Conservation (phyloP, 2,888 invertebrate genomes). For the Rhogogaster chlorosoma region DNA sequence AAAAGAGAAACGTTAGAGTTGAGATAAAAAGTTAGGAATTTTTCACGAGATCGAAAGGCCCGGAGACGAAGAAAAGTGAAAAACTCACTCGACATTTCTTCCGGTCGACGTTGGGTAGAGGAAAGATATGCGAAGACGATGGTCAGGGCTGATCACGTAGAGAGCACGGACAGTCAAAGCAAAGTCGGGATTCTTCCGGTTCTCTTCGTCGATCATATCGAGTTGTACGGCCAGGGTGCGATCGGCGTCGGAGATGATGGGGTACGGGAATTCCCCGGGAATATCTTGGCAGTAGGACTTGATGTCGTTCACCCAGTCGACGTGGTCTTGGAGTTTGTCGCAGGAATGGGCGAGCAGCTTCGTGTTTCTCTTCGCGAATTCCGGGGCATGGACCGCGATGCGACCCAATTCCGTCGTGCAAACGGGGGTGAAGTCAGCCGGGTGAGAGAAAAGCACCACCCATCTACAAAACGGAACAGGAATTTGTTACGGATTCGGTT, state of each 20-base stretch:
- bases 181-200: slow-evolving; percentile 83
- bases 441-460: slow-evolving; percentile 94
- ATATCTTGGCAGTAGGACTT: slow-evolving; percentile 86
- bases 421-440: slow-evolving; percentile 93
- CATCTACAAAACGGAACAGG: slow-evolving; percentile 80
- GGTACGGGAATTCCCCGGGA: slow-evolving; percentile 88
- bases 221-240: slow-evolving; percentile 86
- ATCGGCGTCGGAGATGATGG: slow-evolving; percentile 89
- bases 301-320: slow-evolving; percentile 88
- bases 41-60: not conserved
- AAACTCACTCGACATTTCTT: slow-evolving; percentile 89
- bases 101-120: slow-evolving; percentile 93
- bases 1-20: slow-evolving; percentile 49
- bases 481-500: not conserved
- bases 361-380: slow-evolving; percentile 86
- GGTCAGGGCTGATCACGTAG: slow-evolving; percentile 90
- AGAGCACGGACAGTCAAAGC: slow-evolving; percentile 88
- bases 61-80: slow-evolving; percentile 43
- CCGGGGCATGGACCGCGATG: slow-evolving; percentile 84
- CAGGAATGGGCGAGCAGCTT: slow-evolving; percentile 91
- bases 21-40: not conserved
- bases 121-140: slow-evolving; percentile 88
- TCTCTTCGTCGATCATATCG: slow-evolving; percentile 89
- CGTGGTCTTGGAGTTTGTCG: slow-evolving; percentile 86
- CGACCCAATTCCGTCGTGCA: slow-evolving; percentile 93